phyloP scores from a whole-genome alignment of 1,140 invertebrate genomes.

The Zaprionus africanus region DNA sequence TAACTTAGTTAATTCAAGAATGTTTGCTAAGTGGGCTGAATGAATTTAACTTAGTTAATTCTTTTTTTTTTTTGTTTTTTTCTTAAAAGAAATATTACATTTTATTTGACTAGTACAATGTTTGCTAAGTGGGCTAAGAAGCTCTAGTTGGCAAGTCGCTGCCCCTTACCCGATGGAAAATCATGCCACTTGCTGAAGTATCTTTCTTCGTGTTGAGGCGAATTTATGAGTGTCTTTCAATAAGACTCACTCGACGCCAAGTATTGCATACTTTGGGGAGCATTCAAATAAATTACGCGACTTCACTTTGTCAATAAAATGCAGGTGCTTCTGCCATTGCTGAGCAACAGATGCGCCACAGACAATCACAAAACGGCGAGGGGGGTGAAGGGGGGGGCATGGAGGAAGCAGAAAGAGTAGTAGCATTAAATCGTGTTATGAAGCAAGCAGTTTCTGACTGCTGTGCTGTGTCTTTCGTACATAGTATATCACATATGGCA shows the following conservation, averaged over 20 bases:
- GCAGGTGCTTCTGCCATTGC: slow-evolving; percentile 2
- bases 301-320: neutral
- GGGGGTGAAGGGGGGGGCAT: too few species aligned
- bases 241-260: neutral
- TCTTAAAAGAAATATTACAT: too few species aligned
- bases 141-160: too few species aligned
- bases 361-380: neutral
- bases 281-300: neutral
- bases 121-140: too few species aligned
- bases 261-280: slow-evolving; percentile 7
- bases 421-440: neutral
- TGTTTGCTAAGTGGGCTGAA: too few species aligned
- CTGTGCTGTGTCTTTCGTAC: neutral
- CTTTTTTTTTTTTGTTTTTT: too few species aligned
- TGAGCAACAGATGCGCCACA: slow-evolving; percentile 4
- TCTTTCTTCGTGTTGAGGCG: neutral
- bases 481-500: neutral
- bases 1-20: too few species aligned
- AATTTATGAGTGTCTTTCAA: neutral
- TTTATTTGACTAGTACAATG: too few species aligned
- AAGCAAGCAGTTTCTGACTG: neutral
- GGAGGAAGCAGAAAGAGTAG: neutral
- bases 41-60: too few species aligned
- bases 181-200: neutral
- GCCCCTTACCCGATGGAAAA: too few species aligned